These are phyloP conservation scores for Dugesia japonica DNA, from an alignment of 2,888 invertebrate species.

Conservation along the genomic window DNA sequence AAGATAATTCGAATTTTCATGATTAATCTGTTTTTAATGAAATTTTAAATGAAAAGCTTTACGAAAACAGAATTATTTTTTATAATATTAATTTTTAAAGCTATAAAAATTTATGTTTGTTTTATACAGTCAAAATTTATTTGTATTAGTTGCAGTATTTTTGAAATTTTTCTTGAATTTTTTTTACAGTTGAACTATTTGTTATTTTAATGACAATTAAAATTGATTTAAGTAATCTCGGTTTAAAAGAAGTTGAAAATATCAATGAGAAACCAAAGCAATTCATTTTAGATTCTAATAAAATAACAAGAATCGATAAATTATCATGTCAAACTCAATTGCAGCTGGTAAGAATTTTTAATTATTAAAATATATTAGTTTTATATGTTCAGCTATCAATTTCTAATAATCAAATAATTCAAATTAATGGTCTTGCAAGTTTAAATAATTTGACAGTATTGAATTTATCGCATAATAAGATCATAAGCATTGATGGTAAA, in stretches of 20 bases:
- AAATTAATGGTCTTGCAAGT: slow-evolving; percentile 71
- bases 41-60: too few species aligned
- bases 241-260: not conserved
- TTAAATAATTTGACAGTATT: slow-evolving; percentile 64
- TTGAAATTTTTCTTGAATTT: too few species aligned
- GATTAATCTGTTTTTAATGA: too few species aligned
- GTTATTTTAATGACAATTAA: not conserved
- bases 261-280: not conserved
- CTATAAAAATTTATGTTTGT: too few species aligned
- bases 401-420: slow-evolving; percentile 65
- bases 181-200: too few species aligned
- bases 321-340: not conserved
- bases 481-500: slow-evolving; percentile 43
- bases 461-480: slow-evolving; percentile 70
- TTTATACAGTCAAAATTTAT: too few species aligned
- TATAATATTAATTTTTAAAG: too few species aligned
- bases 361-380: not conserved
- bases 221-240: slow-evolving; percentile 7
- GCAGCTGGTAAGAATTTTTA: not conserved
- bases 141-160: too few species aligned
- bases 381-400: slow-evolving; percentile 70
- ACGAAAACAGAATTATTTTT: too few species aligned
- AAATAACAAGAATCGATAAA: not conserved
- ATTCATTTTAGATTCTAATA: not conserved
- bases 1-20: too few species aligned